Conservation (phyloP, 2,888 invertebrate genomes). For the Augochlorella aurata region DNA sequence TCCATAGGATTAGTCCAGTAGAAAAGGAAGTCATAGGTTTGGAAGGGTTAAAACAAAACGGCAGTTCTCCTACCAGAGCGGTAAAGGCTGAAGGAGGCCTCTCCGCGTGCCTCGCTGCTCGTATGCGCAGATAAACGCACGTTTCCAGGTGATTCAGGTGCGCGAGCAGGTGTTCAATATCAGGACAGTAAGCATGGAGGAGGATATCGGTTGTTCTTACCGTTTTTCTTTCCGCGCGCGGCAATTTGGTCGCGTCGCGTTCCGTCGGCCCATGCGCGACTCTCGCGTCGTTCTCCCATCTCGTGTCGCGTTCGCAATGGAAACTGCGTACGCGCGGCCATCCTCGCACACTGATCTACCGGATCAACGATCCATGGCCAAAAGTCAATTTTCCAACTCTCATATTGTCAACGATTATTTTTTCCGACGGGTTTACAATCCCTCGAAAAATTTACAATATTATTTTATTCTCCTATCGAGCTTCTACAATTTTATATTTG, state of each 20-base stretch:
- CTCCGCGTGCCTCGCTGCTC: background rate
- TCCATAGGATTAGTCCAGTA: background rate
- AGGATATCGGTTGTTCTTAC: constrained; percentile 48
- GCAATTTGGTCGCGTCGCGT: constrained; percentile 3
- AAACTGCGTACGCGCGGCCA: background rate
- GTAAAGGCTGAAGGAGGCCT: constrained; percentile 66
- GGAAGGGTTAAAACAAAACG: constrained; percentile 75
- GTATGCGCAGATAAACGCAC: constrained; percentile 74
- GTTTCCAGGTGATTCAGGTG: constrained; percentile 76
- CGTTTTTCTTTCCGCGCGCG: constrained; percentile 47
- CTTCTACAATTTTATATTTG: no score
- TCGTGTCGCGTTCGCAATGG: constrained; percentile 7
- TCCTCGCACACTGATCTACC: background rate
- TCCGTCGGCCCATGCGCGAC: background rate
- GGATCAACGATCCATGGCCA: no score
- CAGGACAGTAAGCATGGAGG: constrained; percentile 71
- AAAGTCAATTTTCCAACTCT: no score
- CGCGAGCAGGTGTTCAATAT: constrained; percentile 74
- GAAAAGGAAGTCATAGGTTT: constrained; percentile 55
- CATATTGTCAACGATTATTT: no score
- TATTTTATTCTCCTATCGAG: no score
- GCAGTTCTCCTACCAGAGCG: constrained; percentile 68
- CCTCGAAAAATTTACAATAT: no score
- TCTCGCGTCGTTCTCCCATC: constrained; percentile 12
- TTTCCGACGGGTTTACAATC: no score